Evolutionary conservation across 2,113 vertebrate species (phyloP), one percentile per base, ranked within the genome.

Genomic region (Lipophrys pholis): DNA sequence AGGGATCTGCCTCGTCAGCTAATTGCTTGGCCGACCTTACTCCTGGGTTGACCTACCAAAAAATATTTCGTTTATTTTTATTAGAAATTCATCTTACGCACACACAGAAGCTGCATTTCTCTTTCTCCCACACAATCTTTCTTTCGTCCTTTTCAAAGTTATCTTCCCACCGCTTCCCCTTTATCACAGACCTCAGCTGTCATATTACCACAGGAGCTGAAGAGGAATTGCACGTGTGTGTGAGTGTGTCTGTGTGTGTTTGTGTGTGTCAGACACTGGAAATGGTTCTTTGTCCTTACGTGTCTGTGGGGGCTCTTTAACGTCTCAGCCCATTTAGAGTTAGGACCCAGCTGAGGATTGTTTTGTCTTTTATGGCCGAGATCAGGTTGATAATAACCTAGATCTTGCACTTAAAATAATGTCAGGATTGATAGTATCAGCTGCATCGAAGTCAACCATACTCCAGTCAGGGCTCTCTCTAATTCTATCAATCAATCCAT

Each of bases 201-300:
- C 79, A 75, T 69, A 75, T 85, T 77, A 77, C 70, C 59, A 73
- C 36, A 55, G 39, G 57, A 68, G 72, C 55, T 43, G 62, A 76
- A 46, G 56, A 60, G 53, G 61, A 62, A 70, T 50, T 52, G 64
- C 17, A 15, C 16, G 10, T 46, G 42, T 54, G 49, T 64, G 58
- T 62, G 21, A 2, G 21, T 30, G 21, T 30, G 21, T 30, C 2
- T 30, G 21, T 30, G 21, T 30, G 21, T 30, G 21, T 30, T n/a
- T n/a, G n/a, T n/a, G n/a, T n/a, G n/a, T n/a, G 58, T 80, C 59
- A 62, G 21, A 66, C 30, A 73, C 21, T 52, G 45, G 62, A 62
- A n/a, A 58, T 1, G 3, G 39, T 62, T 60, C 40, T 72, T 69
- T 62, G 55, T 72, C 59, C 70, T 71, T 75, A 62, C 40, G 46